Evolutionary conservation across 2,888 invertebrate species (phyloP), one percentile per base, ranked within the genome.

Genomic region (Cremastobaeus sp.): DNA sequence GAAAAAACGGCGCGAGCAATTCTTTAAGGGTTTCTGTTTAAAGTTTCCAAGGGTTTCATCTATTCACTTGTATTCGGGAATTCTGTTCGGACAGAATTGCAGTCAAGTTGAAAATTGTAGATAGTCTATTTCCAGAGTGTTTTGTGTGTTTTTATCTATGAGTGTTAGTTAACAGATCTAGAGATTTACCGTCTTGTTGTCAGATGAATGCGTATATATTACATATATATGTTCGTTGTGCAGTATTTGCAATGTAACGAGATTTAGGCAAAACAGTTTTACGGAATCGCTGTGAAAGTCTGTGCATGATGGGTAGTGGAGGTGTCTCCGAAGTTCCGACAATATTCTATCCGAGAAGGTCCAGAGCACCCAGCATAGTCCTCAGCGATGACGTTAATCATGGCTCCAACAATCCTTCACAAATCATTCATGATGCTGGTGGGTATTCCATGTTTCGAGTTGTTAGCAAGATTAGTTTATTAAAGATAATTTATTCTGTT

Each of bases 331-430:
- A 86, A 68, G 83, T 86, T 50, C 79, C 85, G 12, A 86, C 86
- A n/a, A 86, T 86, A 78, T 86, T 85, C 78, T 86, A 86, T 74
- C 86, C 86, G 21, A 82, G 84, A 74, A 82, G 85, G 69, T 84
- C 83, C 52, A 82, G 83, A 64, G 79, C 83, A 15, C 83, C 85
- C 34, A 82, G 82, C 68, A 82, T 85, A 18, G 78, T 83, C 32
- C 80, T 83, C 59, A 82, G 77, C 50, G 86, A 86, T 47, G 84
- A 84, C 60, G 84, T 84, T 41, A 12, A 30, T 25, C 60, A 57
- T 35, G 60, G 60, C 35, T 66, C 65, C n/a, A 14, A 64, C 14
- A 64, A 48, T 20, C 48, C 73, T 17, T 70, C 74, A n/a, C 74
- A 68, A 25, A 54, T 74, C 20, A 34, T 64, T 6, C 66, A 74